Evolutionary conservation across 2,888 invertebrate genomes (phyloP), one percentile per base, ranked within the genome.

Genomic region (Trichopria drosophilae): DNA sequence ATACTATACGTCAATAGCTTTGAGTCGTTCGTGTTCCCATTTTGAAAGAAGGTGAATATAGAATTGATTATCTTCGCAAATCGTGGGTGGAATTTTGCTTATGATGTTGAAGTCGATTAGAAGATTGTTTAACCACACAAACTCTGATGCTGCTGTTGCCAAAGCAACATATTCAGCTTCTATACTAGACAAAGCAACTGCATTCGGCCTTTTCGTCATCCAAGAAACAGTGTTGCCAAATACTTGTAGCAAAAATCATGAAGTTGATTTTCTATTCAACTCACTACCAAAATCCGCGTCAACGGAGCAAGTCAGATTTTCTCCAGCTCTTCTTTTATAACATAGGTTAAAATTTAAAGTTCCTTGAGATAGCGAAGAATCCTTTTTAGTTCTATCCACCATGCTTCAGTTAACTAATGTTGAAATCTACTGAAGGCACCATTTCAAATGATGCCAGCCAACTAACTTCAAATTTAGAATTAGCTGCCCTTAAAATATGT

Each of bases 91-190:
- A 16, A 10, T 15, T 6, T 36, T 5, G 7, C 15, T 20, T 12
- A 15, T 49, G 9, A 53, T 20, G 2, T 44, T 34, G 7, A 65
- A 51, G 23, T 65, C 64, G 5, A 34, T n/a, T 16, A 70, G 31
- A 7, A 71, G 28, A 22, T 54, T 53, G 43, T 44, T 57, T 7
- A 68, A 23, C 67, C 69, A 68, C 19, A 67, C 39, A 3, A 58
- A 42, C 43, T 72, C 67, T 12, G 54, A 41, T 5, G 57, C 60
- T 6, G 62, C 64, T 15, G 44, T 51, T 6, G 63, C 58, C 15
- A 70, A 46, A 3, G 71, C 68, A 3, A 70, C 50, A 50, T 67
- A 69, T 53, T 73, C 68, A 1, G 71, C 64, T 56, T 72, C 72
- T 4, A 68, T 70, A 0, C 66, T 65, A 6, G 69, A 69, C 1